Evolutionary conservation across 2,888 invertebrate species (phyloP).

Genomic region (Liopterus haemorrhoidalis): DNA sequence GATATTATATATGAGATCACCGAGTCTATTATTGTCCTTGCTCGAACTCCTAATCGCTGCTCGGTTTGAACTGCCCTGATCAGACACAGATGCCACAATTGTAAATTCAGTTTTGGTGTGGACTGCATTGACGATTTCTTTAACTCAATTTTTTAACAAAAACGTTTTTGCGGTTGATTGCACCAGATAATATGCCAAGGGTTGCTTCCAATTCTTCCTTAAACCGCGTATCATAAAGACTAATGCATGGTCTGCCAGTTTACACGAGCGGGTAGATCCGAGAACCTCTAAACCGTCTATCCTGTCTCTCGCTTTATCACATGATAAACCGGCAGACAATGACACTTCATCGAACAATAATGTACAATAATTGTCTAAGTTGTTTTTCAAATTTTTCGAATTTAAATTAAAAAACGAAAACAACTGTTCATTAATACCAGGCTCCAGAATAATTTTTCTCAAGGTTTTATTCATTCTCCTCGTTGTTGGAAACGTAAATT

Average conservation of each 20-base stretch:
- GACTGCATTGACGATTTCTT: slow-evolving; percentile 1
- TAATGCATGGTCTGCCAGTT: slow-evolving; percentile 7
- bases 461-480: no score
- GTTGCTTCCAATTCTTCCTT: background rate
- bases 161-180: background rate
- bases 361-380: slow-evolving; percentile 1
- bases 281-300: background rate
- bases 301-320: background rate
- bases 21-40: background rate
- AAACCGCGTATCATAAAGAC: slow-evolving; percentile 11
- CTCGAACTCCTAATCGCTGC: slow-evolving; percentile 1
- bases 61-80: background rate
- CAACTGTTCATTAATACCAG: slow-evolving; percentile 3
- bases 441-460: background rate
- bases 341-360: slow-evolving; percentile 5
- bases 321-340: background rate
- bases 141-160: slow-evolving; percentile 4
- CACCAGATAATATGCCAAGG: slow-evolving; percentile 1
- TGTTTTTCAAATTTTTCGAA: background rate
- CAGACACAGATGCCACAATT: slow-evolving; percentile 3
- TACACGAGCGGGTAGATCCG: background rate
- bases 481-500: no score
- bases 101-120: background rate
- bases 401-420: background rate
- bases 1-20: background rate